Conservation (phyloP, 2,888 invertebrate genomes). For the Rotaria magnacalcarata region DNA sequence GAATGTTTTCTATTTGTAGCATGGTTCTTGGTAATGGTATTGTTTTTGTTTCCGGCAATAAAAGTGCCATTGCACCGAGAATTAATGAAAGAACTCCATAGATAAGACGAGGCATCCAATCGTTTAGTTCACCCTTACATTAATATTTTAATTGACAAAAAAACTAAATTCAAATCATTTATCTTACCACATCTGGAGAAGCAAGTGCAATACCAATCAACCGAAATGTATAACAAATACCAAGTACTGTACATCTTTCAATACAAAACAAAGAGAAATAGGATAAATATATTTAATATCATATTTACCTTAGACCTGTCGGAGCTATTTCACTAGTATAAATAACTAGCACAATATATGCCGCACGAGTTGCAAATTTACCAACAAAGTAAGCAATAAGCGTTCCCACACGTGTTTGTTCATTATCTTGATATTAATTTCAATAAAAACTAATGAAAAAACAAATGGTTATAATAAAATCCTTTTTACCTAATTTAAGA, state of each 20-base stretch:
- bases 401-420: background rate
- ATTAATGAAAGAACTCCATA: slow-evolving; percentile 43
- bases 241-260: slow-evolving; percentile 40
- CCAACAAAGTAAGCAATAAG: slow-evolving; percentile 38
- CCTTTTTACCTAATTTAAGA: background rate
- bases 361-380: slow-evolving; percentile 41
- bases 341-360: slow-evolving; percentile 39
- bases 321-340: slow-evolving; percentile 46
- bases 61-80: slow-evolving; percentile 41
- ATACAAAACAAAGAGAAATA: background rate
- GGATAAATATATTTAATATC: background rate
- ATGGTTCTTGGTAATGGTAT: slow-evolving; percentile 45
- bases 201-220: slow-evolving; percentile 40
- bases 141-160: background rate
- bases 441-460: background rate
- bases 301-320: slow-evolving; percentile 37
- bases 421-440: background rate
- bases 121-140: background rate
- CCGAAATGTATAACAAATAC: slow-evolving; percentile 41
- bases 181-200: slow-evolving; percentile 38
- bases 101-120: slow-evolving; percentile 21
- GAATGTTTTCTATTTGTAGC: slow-evolving; percentile 4
- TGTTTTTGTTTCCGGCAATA: slow-evolving; percentile 45
- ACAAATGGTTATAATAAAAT: no score
- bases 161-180: no score